Evolutionary conservation across 2,797 vertebrate genomes (phyloP), one percentile per base, ranked within the genome.

Genomic region (Otolemur crassicaudatus): DNA sequence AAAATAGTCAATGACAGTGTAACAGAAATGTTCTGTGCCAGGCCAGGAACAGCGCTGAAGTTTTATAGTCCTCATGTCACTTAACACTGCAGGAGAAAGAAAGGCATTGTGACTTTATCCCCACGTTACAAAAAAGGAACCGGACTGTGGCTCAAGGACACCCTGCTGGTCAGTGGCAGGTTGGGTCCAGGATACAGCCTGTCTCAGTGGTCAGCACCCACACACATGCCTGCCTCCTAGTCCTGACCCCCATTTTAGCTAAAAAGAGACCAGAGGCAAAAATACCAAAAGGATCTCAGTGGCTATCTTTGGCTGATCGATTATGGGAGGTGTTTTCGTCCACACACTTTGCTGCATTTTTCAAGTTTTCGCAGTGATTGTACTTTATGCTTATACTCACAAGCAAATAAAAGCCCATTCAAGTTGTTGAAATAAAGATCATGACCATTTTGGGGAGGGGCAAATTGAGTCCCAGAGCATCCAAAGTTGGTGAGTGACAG

Each of bases 171-270:
- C 23, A 17, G 43, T 12, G 37, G 27, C 83, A 5, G 4, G 31
- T 53, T 31, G 53, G 20, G 27, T 17, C 43, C 72, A 58, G 65
- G 20, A 12, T 22, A 2, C 10, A 58, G 84, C 8, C n/a, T 5
- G 0, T 43, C 58, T 67, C n/a, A 0, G 25, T 67, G 1, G 22
- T 29, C 31, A 46, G n/a, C 20, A 8, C 19, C 5, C 56, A 37
- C 0, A 0, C 73, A 5, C 46, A 37, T 0, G 1, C 70, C 60
- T 8, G 22, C 65, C 27, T 70, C 73, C 23, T 19, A 2, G n/a
- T 43, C 43, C 65, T 72, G 37, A 60, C 10, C 31, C 31, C 16
- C 8, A 7, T 9, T 43, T 23, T 31, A 53, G 20, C 69, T 19
- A 63, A 84, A 53, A 82, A 56, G 22, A n/a, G 25, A 29, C 13